Base-by-base conservation (phyloP, 2,797 vertebrate species). In the Acanthornis magna region DNA sequence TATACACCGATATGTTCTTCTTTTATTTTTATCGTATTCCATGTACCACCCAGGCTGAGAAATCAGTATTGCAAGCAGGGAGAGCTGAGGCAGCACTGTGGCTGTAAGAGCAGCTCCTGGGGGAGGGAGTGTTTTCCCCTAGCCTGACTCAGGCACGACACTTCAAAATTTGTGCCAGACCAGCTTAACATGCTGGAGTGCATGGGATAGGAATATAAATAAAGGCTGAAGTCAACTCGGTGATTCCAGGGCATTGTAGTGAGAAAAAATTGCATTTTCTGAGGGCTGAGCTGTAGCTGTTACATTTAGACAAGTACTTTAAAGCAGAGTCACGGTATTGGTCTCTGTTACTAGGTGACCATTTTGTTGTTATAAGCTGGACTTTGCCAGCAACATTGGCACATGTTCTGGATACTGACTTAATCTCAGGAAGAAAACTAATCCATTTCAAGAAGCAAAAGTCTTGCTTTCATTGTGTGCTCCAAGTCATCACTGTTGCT, bases 391-490 rank as follows among this genome's bases (percentile, higher is more conserved):
- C 50, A 58, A 29, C 9, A 13, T 54, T 36, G 72, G 34, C 48
- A 29, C 77, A 47, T 11, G 32, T 89, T 84, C 50, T 75, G 75
- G 61, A 21, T 38, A 4, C 42, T 53, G 61, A 32, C 57, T 94
- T 85, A 58, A 91, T 85, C 72, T 57, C 68, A 23, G 53, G 45
- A 40, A 80, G 62, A 60, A 85, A 92, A 85, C 4, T 0, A 94
- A 89, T 88, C 82, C 54, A 25, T 93, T 93, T 84, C 22, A 21
- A 75, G 89, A 85, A 78, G 82, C 30, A 16, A 71, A 71, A 93
- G 13, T 51, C 43, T 66, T 66, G 43, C 62, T 95, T 78, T 67
- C 58, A 55, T 57, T 84, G 62, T 72, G 1, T 54, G 66, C 66
- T 93, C 85, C 62, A 75, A 75, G 82, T 27, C 71, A 29, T 60